A percentile compares a stretch with the other conserved stretches of the same genome.
Conservation (phyloP, 2,797 vertebrate species). For the Pogonophryne albipinna region DNA sequence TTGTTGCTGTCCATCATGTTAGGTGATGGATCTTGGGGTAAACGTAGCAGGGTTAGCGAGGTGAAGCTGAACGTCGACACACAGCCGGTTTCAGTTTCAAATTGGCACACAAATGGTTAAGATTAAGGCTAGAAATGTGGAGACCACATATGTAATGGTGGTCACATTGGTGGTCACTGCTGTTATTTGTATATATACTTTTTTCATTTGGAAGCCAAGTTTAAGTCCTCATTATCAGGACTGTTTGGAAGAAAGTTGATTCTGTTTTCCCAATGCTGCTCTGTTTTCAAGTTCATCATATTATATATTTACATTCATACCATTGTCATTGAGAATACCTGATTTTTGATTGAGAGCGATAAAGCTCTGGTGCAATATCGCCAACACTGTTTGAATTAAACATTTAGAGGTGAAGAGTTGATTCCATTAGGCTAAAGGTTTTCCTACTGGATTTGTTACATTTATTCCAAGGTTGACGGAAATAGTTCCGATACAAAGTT, state of each 20-base stretch:
- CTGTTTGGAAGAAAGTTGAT: background rate
- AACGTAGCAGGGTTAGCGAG: slow-evolving; percentile 53
- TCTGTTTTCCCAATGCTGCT: background rate
- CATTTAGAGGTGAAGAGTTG: slow-evolving; percentile 13
- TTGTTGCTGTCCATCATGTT: slow-evolving; percentile 46
- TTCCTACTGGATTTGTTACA: slow-evolving; percentile 22
- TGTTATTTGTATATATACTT: background rate
- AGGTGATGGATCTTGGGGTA: slow-evolving; percentile 58
- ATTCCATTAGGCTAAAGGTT: background rate
- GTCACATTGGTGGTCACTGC: slow-evolving; percentile 10
- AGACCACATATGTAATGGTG: slow-evolving; percentile 10
- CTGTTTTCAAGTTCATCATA: background rate
- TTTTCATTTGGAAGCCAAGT: background rate
- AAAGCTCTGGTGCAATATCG: background rate
- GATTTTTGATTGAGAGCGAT: background rate
- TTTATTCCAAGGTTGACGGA: slow-evolving; percentile 40
- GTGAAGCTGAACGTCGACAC: slow-evolving; percentile 60
- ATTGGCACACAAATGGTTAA: slow-evolving; percentile 52
- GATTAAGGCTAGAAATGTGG: slow-evolving; percentile 45
- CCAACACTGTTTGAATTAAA: slow-evolving; percentile 1
- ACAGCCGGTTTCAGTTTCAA: slow-evolving; percentile 61
- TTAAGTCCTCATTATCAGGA: background rate
- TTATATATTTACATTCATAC: slow-evolving; percentile 1
- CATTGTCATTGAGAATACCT: background rate
- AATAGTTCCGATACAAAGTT: slow-evolving; percentile 46